Evolutionary conservation across 2,888 invertebrate genomes (phyloP), one percentile per base, ranked within the genome.

Genomic region (Polydrusus tereticollis): DNA sequence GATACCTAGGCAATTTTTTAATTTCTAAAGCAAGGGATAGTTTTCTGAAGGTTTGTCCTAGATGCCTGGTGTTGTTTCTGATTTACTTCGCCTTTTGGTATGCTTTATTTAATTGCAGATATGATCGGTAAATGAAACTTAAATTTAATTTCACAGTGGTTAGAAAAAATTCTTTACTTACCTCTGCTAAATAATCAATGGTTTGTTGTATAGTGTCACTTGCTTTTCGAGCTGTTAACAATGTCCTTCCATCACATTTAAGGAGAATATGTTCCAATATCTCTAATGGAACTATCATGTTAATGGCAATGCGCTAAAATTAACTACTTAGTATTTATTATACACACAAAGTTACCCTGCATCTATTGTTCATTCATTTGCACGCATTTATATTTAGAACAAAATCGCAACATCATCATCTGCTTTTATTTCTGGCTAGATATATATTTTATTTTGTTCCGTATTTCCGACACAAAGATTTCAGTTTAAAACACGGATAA

Each of bases 201-300:
- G 82, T 78, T 20, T 75, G 68, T 55, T 75, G 78, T 81, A 83
- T 83, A 58, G 77, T 76, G 5, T 77, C 76, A 74, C 79, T 76
- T 8, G 84, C 82, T 45, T 78, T 76, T 76, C 79, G 79, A 4
- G 83, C 84, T 66, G 69, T 79, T 68, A 82, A 75, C 62, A 85
- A 78, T 14, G 85, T 84, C 72, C 77, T 81, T 36, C 85, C 85
- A 78, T 85, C 85, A 68, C 84, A 84, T 67, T 81, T 79, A 45
- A 77, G 76, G 23, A 85, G 76, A 74, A 85, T 85, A 68, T 73
- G 80, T 75, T 85, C 85, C 2, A 85, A 74, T 65, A 85, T 79
- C 80, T 85, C 85, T 20, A 79, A 66, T n/a, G 85, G 85, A 36
- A 85, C 79, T 72, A 69, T 71, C 81, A 81, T 81, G 77, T 78